Percentiles rank a stretch among this genome's conserved stretches.
phyloP scores from a whole-genome alignment of 2,888 invertebrate genomes.

The Choristoneura rosaceana region DNA sequence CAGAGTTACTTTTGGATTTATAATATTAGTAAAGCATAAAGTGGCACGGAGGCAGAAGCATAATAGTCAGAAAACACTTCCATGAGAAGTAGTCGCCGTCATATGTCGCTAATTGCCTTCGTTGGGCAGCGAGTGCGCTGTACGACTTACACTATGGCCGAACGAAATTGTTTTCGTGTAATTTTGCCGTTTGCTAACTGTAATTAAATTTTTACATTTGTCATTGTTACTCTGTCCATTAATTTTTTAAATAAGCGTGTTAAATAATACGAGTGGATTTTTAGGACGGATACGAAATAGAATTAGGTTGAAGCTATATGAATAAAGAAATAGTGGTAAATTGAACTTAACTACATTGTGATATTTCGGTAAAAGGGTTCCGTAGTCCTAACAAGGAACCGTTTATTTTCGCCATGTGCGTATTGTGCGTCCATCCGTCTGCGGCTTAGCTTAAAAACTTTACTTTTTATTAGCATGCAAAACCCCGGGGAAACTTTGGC shows the following conservation, averaged over 20 bases:
- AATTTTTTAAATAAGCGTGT: background rate
- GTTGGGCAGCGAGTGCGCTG: slow-evolving; percentile 58
- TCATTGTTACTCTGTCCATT: background rate
- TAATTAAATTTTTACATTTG: slow-evolving; percentile 19
- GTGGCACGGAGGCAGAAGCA: slow-evolving; percentile 18
- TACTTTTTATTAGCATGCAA: background rate
- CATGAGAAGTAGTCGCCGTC: slow-evolving; percentile 60
- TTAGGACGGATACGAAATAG: background rate
- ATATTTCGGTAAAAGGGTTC: no score
- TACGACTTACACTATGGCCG: slow-evolving; percentile 42
- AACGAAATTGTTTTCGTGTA: slow-evolving; percentile 39
- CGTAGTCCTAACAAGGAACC: no score
- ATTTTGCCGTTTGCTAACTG: slow-evolving; percentile 13
- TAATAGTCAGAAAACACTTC: slow-evolving; percentile 57
- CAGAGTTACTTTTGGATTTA: background rate
- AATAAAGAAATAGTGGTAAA: background rate
- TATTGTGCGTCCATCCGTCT: no score
- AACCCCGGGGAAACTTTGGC: background rate
- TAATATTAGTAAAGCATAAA: background rate
- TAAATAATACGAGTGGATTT: background rate
- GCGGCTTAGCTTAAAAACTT: background rate
- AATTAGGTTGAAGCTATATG: background rate
- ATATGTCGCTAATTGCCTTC: slow-evolving; percentile 75
- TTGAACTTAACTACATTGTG: no score
- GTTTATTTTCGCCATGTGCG: no score